phyloP scores from a whole-genome alignment of 2,888 invertebrate genomes.

The Folsomia manolachei region DNA sequence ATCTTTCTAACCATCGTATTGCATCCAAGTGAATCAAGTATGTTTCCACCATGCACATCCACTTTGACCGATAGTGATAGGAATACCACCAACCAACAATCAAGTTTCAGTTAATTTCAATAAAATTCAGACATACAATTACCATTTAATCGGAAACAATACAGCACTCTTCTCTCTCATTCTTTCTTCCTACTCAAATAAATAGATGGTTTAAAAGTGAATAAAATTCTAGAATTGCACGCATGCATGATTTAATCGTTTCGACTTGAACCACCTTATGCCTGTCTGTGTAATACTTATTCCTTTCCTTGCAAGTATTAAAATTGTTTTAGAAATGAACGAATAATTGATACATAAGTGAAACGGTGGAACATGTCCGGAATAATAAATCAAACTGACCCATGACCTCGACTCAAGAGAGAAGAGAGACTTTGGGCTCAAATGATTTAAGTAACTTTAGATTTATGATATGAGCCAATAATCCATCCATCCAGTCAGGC shows the following conservation, averaged over 20 bases:
- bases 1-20: too few species aligned
- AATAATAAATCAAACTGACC: conserved; percentile 45
- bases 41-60: neutral
- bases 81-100: neutral
- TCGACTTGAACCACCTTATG: neutral
- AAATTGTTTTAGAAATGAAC: conserved; percentile 18
- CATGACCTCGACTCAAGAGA: conserved; percentile 1
- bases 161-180: neutral
- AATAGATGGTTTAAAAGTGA: neutral
- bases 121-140: neutral
- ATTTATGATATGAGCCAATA: too few species aligned
- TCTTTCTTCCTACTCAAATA: neutral
- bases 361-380: conserved; percentile 34
- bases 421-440: too few species aligned
- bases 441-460: too few species aligned
- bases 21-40: too few species aligned
- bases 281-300: too few species aligned
- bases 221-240: neutral
- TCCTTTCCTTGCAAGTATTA: neutral
- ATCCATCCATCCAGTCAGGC: too few species aligned
- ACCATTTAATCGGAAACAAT: neutral
- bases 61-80: neutral
- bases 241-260: conserved; percentile 8
- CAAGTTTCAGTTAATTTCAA: neutral
- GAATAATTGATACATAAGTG: conserved; percentile 42